Evolutionary conservation across 2,797 vertebrate species (phyloP).

Genomic region (Hyperoplus immaculatus): DNA sequence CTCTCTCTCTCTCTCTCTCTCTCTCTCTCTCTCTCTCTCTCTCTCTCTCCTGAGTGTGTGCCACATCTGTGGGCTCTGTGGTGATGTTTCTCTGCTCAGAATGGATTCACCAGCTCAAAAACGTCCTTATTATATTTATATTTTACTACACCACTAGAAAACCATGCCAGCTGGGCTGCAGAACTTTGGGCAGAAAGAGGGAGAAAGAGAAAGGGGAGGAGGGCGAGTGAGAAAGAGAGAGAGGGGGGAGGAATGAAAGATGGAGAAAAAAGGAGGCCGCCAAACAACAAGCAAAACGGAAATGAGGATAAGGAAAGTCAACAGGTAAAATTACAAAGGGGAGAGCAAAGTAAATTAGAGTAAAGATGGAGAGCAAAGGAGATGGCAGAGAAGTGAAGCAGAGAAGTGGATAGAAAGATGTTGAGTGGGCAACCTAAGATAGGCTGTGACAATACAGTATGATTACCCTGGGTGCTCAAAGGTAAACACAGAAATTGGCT

Average conservation of each 20-base stretch:
- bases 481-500: slow-evolving; percentile 70
- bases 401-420: slow-evolving; percentile 22
- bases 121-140: slow-evolving; percentile 93
- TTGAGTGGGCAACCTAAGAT: slow-evolving; percentile 68
- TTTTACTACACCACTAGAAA: slow-evolving; percentile 89
- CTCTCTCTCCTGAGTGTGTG: slow-evolving; percentile 81
- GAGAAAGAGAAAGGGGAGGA: slow-evolving; percentile 49
- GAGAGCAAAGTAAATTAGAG: neutral
- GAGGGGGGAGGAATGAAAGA: slow-evolving; percentile 50
- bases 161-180: slow-evolving; percentile 85
- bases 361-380: slow-evolving; percentile 3
- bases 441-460: slow-evolving; percentile 81
- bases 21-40: slow-evolving; percentile 45
- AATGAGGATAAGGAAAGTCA: slow-evolving; percentile 19
- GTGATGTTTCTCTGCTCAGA: slow-evolving; percentile 92
- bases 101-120: slow-evolving; percentile 92
- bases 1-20: slow-evolving; percentile 35
- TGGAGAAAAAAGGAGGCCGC: slow-evolving; percentile 44
- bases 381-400: slow-evolving; percentile 17
- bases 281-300: slow-evolving; percentile 52
- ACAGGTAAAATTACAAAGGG: slow-evolving; percentile 1
- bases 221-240: slow-evolving; percentile 39
- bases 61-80: slow-evolving; percentile 89
- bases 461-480: slow-evolving; percentile 72
- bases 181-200: slow-evolving; percentile 70